Evolutionary conservation across 2,888 invertebrate genomes (phyloP).

Genomic region (Catocala fraxini): DNA sequence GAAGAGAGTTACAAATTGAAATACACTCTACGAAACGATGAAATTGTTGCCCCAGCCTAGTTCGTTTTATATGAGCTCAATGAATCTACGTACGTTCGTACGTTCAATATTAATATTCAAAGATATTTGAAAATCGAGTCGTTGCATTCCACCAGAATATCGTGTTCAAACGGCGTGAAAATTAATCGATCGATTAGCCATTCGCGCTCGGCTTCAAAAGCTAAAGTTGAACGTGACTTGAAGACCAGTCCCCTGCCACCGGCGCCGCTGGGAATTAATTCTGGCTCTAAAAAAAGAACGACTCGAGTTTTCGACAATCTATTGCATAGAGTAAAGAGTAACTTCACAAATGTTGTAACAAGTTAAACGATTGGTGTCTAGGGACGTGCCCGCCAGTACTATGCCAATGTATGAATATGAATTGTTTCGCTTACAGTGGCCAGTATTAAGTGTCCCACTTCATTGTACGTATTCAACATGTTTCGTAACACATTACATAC

Average conservation of each 20-base stretch:
- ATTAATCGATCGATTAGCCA: slow-evolving; percentile 85
- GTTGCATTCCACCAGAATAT: slow-evolving; percentile 69
- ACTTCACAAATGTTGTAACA: slow-evolving; percentile 59
- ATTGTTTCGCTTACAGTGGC: slow-evolving; percentile 46
- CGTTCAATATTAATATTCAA: slow-evolving; percentile 19
- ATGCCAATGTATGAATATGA: slow-evolving; percentile 47
- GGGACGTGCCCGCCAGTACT: slow-evolving; percentile 30
- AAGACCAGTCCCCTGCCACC: slow-evolving; percentile 70
- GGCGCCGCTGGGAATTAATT: slow-evolving; percentile 76
- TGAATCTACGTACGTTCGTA: not conserved
- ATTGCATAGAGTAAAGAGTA: slow-evolving; percentile 63
- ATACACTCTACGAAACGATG: slow-evolving; percentile 39
- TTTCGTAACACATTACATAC: not conserved
- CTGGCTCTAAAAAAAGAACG: slow-evolving; percentile 67
- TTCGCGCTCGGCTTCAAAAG: slow-evolving; percentile 75
- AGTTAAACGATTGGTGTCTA: slow-evolving; percentile 48
- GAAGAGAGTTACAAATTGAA: slow-evolving; percentile 36
- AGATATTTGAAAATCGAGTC: slow-evolving; percentile 56
- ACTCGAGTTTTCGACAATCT: slow-evolving; percentile 68
- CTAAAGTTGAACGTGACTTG: slow-evolving; percentile 81
- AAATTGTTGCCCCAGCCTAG: slow-evolving; percentile 26
- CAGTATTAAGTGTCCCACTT: slow-evolving; percentile 4
- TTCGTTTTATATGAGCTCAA: slow-evolving; percentile 30
- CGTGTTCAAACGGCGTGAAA: slow-evolving; percentile 80
- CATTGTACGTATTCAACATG: not conserved